phyloP scores from a whole-genome alignment of 92 coral and sea anemone species.

The Diadumene lineata region DNA sequence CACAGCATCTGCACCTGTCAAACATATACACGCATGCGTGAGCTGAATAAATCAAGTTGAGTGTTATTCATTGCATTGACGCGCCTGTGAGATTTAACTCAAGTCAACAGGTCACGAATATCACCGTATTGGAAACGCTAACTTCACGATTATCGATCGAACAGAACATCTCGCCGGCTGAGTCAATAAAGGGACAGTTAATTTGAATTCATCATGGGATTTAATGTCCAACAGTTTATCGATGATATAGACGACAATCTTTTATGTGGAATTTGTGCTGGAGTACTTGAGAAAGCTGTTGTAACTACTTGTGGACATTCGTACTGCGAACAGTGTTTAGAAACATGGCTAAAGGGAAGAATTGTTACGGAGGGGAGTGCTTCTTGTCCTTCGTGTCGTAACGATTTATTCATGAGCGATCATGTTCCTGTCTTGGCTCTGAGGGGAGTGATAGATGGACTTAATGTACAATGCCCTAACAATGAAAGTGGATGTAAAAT shows the following conservation, averaged over 20 bases:
- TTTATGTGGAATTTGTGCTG: constrained; percentile 93
- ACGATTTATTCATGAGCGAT: constrained; percentile 46
- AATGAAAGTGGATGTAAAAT: constrained; percentile 75
- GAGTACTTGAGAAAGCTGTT: constrained; percentile 80
- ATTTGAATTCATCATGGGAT: constrained; percentile 69
- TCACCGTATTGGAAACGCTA: neutral
- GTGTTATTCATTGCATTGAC: constrained; percentile 2
- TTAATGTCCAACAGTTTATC: constrained; percentile 64
- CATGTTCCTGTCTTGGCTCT: constrained; percentile 76
- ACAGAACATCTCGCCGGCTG: neutral
- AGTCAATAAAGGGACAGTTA: neutral
- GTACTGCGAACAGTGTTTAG: constrained; percentile 82
- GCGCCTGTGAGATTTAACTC: constrained; percentile 37
- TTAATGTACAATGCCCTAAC: constrained; percentile 77
- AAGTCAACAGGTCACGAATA: constrained; percentile 41
- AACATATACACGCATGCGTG: constrained; percentile 21
- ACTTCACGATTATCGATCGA: neutral
- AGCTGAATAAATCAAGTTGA: constrained; percentile 22
- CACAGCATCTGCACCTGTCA: constrained; percentile 9
- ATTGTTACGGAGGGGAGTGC: constrained; percentile 30
- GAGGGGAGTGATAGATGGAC: constrained; percentile 78
- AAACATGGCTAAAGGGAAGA: constrained; percentile 68
- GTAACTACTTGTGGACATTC: constrained; percentile 92
- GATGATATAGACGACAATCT: constrained; percentile 77
- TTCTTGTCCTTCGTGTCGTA: constrained; percentile 81